Conservation (phyloP, 1,140 invertebrate genomes). For the Panagrolaimus sp. region DNA sequence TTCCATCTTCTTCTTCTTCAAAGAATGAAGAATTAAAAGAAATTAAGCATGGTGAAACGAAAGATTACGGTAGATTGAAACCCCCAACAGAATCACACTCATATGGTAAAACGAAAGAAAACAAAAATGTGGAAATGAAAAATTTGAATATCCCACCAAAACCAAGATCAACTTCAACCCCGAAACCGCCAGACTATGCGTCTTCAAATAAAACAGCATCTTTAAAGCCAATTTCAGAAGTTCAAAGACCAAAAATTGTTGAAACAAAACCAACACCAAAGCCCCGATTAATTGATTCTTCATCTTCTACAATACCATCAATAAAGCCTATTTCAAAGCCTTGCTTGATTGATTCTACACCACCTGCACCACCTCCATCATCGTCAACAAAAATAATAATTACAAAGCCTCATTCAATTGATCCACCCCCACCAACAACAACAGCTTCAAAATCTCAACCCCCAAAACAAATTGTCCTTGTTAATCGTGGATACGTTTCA, state of each 20-base stretch:
- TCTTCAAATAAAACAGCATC: too few relatives aligned
- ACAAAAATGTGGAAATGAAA: neutral
- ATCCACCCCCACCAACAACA: neutral
- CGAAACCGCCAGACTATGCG: neutral
- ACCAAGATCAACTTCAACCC: neutral
- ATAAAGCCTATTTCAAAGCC: too few relatives aligned
- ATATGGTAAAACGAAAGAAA: neutral
- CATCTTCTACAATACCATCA: too few relatives aligned
- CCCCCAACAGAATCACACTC: too few relatives aligned
- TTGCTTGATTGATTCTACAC: neutral
- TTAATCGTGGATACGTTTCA: too few relatives aligned
- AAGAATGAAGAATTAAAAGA: neutral
- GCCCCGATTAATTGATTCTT: too few relatives aligned
- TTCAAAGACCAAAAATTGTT: too few relatives aligned
- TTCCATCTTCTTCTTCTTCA: neutral
- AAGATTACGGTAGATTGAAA: too few relatives aligned
- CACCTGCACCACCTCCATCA: neutral
- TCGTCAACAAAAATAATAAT: too few relatives aligned
- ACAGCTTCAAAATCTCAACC: neutral
- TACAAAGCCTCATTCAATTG: neutral
- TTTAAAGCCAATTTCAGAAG: too few relatives aligned
- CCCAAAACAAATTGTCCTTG: neutral
- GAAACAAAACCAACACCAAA: too few relatives aligned
- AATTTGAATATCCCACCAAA: neutral
- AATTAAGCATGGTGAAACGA: too few relatives aligned